Evolutionary conservation across 1,140 invertebrate genomes (phyloP).

Genomic region (Danaus plexippus): DNA sequence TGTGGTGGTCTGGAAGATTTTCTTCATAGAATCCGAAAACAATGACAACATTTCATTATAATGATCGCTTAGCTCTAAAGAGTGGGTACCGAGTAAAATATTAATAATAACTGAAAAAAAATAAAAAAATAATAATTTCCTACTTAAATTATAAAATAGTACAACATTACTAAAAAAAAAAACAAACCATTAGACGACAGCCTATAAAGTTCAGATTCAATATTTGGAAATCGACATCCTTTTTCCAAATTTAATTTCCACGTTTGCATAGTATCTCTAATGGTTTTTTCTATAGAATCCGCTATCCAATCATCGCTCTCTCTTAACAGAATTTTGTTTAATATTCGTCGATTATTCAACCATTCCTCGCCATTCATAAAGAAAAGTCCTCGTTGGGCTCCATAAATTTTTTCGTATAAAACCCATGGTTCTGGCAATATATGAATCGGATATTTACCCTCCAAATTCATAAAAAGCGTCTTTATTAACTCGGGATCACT

Average conservation of each 20-base stretch:
- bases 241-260: conserved; percentile 56
- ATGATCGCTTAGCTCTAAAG: conserved; percentile 31
- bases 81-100: conserved; percentile 77
- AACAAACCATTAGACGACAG: conserved; percentile 81
- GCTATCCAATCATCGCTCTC: conserved; percentile 64
- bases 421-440: conserved; percentile 87
- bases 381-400: conserved; percentile 83
- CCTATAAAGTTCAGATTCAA: conserved; percentile 81
- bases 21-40: conserved; percentile 78
- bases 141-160: not conserved
- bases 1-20: conserved; percentile 82
- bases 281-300: conserved; percentile 67
- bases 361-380: conserved; percentile 92
- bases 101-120: conserved; percentile 77
- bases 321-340: conserved; percentile 82
- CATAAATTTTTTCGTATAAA: conserved; percentile 81
- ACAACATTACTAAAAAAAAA: conserved; percentile 10
- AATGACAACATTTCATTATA: conserved; percentile 62
- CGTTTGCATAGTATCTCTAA: conserved; percentile 56
- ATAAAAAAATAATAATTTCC: conserved; percentile 5
- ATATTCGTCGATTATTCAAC: conserved; percentile 77
- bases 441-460: conserved; percentile 85
- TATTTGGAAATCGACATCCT: conserved; percentile 51
- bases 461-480: conserved; percentile 77
- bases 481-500: conserved; percentile 79